Evolutionary conservation across 2,888 invertebrate genomes (phyloP).

Genomic region (Petrolisthes cinctipes): DNA sequence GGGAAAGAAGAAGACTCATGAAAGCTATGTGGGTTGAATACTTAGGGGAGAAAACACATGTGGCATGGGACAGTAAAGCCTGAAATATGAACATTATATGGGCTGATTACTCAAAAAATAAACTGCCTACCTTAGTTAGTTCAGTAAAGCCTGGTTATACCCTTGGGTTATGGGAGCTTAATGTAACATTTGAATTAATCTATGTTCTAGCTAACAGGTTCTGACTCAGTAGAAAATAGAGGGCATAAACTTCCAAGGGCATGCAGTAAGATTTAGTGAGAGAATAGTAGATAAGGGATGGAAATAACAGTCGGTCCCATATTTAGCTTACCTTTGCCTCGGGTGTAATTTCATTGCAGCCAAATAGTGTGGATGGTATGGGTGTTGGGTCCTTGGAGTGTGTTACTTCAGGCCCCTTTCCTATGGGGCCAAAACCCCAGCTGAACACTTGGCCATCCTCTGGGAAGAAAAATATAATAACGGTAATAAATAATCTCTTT

Average conservation of each 20-base stretch:
- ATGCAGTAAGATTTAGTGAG: no score
- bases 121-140: no score
- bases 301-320: no score
- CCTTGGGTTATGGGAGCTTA: no score
- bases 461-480: slow-evolving; percentile 69
- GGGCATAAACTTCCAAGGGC: no score
- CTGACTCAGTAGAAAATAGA: no score
- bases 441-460: slow-evolving; percentile 87
- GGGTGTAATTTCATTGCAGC: slow-evolving; percentile 84
- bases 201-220: no score
- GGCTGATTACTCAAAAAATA: background rate
- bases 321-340: slow-evolving; percentile 70
- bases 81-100: background rate
- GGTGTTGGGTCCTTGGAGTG: slow-evolving; percentile 77
- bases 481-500: background rate
- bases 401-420: slow-evolving; percentile 85
- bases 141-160: background rate
- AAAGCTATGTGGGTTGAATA: background rate
- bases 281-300: no score
- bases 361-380: slow-evolving; percentile 86
- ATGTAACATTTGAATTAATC: no score
- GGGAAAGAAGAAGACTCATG: background rate
- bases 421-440: slow-evolving; percentile 95
- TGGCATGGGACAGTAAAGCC: background rate
- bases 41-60: background rate